Conservation (phyloP, 2,797 vertebrate genomes). For the Rachycentron canadum region DNA sequence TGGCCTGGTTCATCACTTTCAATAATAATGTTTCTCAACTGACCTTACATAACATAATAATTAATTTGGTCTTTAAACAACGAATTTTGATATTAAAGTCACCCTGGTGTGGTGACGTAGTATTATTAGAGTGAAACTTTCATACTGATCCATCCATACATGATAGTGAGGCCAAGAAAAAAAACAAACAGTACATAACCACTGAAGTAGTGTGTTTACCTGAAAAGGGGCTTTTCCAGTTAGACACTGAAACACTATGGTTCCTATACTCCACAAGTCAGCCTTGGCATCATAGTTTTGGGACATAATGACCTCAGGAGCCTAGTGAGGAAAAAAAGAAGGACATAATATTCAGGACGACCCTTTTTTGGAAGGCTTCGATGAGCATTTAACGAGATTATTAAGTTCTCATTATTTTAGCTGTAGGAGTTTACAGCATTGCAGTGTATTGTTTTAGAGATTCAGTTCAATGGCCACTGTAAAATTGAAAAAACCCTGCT, state of each 20-base stretch:
- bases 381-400: neutral
- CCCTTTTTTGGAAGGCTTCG: neutral
- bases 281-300: conserved; percentile 98
- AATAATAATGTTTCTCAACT: neutral
- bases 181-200: neutral
- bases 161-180: neutral
- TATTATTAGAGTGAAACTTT: neutral
- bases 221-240: conserved; percentile 98
- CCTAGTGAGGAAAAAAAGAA: conserved; percentile 78
- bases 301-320: conserved; percentile 99
- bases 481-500: neutral
- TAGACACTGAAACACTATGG: conserved; percentile 98
- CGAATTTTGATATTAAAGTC: too few relatives aligned
- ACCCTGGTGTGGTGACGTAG: neutral
- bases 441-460: neutral
- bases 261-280: conserved; percentile 98
- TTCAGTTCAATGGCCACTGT: neutral
- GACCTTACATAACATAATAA: neutral
- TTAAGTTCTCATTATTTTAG: neutral
- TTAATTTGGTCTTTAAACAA: too few relatives aligned
- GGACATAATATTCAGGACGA: neutral
- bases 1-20: neutral
- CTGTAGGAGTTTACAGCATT: neutral
- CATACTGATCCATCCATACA: neutral
- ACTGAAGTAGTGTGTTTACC: conserved; percentile 78